Evolutionary conservation across 2,113 vertebrate genomes (phyloP), one percentile per base, ranked within the genome.

Genomic region (Saccopteryx leptura): DNA sequence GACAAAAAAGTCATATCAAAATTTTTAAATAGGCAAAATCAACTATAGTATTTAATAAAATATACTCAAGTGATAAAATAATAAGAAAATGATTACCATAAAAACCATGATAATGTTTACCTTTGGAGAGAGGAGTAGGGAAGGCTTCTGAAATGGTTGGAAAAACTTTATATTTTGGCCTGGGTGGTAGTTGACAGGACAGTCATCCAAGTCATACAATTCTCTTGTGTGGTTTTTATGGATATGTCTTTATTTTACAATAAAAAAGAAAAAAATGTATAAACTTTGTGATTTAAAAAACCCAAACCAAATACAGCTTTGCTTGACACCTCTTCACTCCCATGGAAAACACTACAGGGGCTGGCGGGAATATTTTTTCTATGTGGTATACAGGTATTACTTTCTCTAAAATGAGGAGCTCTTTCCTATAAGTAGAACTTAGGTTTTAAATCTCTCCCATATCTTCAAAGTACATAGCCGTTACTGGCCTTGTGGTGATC

Each of bases 381-480:
- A 3, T 2, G 2, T 84, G 76, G 33, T 14, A 56, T 87, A n/a
- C 33, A n/a, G n/a, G 33, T 54, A 74, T 91, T 84, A 6, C 52
- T 61, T 66, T 52, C 80, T 92, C 48, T 46, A 26, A 90, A 58
- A 69, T 80, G 65, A 80, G 88, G 50, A 54, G 46, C 54, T 85
- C 61, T 86, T 94, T 91, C 33, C 79, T 54, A 9, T 63, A 91
- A 88, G 19, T 39, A 71, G n/a, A 23, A 66, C 46, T 79, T 54
- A 19, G 58, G 46, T 68, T 82, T 88, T 61, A 90, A 96, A 96
- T 97, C 93, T 91, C 71, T 92, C 19, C 71, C 95, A 58, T 69
- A 81, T 76, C 75, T 97, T 60, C 13, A 24, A 75, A 93, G 54
- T 56, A 39, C 39, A 75, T 46, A 15, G 7, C 23, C 90, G 48